These are phyloP conservation scores for Coendou prehensilis DNA, from an alignment of 2,797 vertebrate genomes.

Conservation along the genomic window DNA sequence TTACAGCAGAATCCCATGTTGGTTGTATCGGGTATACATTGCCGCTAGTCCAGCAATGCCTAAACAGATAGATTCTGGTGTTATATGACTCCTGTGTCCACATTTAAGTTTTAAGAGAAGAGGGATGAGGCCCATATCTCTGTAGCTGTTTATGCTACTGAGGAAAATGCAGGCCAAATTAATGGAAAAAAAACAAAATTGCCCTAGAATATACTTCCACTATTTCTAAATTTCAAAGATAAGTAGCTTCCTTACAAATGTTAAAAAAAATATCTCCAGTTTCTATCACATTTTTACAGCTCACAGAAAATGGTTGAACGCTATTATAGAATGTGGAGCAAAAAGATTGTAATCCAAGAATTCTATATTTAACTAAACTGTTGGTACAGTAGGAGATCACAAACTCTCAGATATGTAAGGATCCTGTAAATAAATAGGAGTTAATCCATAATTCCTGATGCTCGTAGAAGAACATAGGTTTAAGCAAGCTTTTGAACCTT, in stretches of 20 bases:
- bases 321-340: conserved; percentile 26
- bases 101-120: conserved; percentile 21
- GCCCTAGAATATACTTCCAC: not conserved
- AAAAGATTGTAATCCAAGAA: conserved; percentile 22
- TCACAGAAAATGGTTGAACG: conserved; percentile 9
- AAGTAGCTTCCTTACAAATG: not conserved
- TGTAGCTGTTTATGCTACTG: not conserved
- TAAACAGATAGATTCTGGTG: not conserved
- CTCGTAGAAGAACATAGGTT: conserved; percentile 8
- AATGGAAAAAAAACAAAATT: not conserved
- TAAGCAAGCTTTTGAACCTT: conserved; percentile 17
- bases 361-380: not conserved
- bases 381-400: not conserved
- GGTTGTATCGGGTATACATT: not conserved
- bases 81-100: not conserved
- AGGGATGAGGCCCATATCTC: not conserved
- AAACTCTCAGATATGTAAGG: not conserved
- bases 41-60: not conserved
- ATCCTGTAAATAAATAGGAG: not conserved
- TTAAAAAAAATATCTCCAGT: not conserved
- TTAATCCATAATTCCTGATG: not conserved
- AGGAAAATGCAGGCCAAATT: conserved; percentile 41
- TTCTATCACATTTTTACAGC: conserved; percentile 32
- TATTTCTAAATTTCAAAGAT: conserved; percentile 61
- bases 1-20: not conserved